Percentiles rank a stretch among this genome's conserved stretches.
These are phyloP conservation scores for Sclerurus mexicanus DNA, from an alignment of 2,113 vertebrate species.

Conservation along the genomic window DNA sequence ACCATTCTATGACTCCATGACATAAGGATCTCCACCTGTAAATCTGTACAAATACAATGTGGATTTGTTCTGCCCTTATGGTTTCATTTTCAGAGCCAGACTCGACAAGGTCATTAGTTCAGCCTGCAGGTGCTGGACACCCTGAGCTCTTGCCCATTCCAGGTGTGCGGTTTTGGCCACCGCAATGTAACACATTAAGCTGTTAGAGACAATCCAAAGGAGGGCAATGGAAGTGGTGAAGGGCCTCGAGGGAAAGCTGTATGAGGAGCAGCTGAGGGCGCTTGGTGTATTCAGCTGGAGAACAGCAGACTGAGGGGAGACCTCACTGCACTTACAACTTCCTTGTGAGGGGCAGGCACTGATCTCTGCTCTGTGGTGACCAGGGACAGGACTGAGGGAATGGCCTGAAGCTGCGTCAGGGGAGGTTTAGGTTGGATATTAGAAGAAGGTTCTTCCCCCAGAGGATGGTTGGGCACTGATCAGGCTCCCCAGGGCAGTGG, in stretches of 20 bases:
- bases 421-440: not conserved
- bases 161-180: not conserved
- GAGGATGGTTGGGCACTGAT: not conserved
- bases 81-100: not conserved
- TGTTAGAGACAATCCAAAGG: not conserved
- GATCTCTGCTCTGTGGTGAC: not conserved
- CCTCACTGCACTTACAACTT: not conserved
- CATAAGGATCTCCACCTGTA: not conserved
- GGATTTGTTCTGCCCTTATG: not conserved
- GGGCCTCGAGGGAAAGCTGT: not conserved
- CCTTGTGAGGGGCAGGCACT: not conserved
- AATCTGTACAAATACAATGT: not conserved
- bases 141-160: accelerated
- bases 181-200: not conserved
- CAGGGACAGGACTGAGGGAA: not conserved
- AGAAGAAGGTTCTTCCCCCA: not conserved
- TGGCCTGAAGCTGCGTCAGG: not conserved
- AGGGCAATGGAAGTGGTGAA: not conserved
- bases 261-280: not conserved
- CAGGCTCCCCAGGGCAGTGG: not conserved
- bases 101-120: accelerated
- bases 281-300: not conserved
- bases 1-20: not conserved
- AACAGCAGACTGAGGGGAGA: not conserved
- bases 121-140: not conserved